phyloP scores from a whole-genome alignment of 2,113 vertebrate genomes.

The Oxyruncus cristatus region DNA sequence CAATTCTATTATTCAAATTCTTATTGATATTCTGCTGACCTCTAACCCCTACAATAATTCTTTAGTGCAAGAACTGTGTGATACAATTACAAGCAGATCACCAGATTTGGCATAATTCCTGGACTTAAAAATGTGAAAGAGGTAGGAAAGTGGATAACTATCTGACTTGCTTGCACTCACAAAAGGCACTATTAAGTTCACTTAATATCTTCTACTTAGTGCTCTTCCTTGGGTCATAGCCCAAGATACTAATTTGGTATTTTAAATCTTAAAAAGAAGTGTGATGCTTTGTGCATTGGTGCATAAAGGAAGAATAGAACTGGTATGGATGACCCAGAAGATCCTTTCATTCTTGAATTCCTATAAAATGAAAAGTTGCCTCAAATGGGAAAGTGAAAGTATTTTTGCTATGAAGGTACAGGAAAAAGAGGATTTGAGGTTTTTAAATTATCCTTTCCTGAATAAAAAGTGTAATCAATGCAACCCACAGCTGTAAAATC shows the following conservation, averaged over 20 bases:
- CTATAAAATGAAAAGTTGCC: background rate
- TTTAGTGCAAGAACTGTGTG: background rate
- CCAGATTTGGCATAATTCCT: background rate
- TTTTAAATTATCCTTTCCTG: background rate
- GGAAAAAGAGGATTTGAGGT: background rate
- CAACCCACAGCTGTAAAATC: background rate
- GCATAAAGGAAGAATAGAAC: background rate
- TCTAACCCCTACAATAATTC: background rate
- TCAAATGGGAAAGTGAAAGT: background rate
- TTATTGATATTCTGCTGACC: background rate
- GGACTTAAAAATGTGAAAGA: background rate
- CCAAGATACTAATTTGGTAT: background rate
- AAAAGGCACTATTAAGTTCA: background rate
- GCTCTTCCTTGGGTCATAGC: background rate
- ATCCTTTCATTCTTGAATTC: background rate
- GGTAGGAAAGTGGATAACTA: background rate
- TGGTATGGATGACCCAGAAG: background rate
- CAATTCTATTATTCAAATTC: background rate
- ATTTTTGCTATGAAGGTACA: background rate
- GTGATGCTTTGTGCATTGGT: background rate
- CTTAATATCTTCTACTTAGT: background rate
- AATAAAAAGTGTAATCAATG: background rate
- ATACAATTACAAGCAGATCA: background rate
- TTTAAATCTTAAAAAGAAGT: slow-evolving; percentile 11
- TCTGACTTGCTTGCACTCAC: background rate